phyloP scores from a whole-genome alignment of 2,797 vertebrate genomes.

The Periophthalmus magnuspinnatus region DNA sequence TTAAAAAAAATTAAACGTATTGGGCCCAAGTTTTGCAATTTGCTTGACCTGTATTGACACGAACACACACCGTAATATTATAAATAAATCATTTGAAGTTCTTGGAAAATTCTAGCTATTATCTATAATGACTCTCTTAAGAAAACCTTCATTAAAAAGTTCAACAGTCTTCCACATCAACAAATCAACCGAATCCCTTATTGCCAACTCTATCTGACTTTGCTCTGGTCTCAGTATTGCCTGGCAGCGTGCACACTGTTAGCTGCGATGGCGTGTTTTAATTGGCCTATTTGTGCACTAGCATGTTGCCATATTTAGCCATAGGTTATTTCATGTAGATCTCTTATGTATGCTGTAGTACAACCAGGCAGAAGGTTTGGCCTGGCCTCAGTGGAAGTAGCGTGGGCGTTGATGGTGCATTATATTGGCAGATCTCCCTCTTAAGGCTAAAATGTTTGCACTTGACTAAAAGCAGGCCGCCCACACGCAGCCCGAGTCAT shows the following conservation, averaged over 20 bases:
- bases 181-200: background rate
- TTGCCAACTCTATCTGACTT: conserved; percentile 1
- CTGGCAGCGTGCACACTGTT: conserved; percentile 11
- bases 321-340: conserved; percentile 20
- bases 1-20: too few species aligned
- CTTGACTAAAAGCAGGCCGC: conserved; percentile 79
- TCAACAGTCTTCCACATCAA: background rate
- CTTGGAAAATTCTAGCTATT: background rate
- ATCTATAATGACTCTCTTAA: background rate
- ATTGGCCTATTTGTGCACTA: conserved; percentile 31
- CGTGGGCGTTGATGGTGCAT: conserved; percentile 70
- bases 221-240: too few species aligned
- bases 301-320: conserved; percentile 17
- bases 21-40: background rate
- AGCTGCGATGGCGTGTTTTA: conserved; percentile 24
- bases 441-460: conserved; percentile 82
- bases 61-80: too few species aligned
- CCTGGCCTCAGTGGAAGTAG: conserved; percentile 34
- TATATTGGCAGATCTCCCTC: conserved; percentile 72
- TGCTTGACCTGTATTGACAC: too few species aligned
- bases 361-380: conserved; percentile 37
- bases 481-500: conserved; percentile 63
- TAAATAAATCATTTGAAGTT: too few species aligned
- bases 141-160: conserved; percentile 3
- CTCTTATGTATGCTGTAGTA: background rate